phyloP scores from a whole-genome alignment of 2,888 invertebrate genomes.

The Phytoseiulus persimilis region DNA sequence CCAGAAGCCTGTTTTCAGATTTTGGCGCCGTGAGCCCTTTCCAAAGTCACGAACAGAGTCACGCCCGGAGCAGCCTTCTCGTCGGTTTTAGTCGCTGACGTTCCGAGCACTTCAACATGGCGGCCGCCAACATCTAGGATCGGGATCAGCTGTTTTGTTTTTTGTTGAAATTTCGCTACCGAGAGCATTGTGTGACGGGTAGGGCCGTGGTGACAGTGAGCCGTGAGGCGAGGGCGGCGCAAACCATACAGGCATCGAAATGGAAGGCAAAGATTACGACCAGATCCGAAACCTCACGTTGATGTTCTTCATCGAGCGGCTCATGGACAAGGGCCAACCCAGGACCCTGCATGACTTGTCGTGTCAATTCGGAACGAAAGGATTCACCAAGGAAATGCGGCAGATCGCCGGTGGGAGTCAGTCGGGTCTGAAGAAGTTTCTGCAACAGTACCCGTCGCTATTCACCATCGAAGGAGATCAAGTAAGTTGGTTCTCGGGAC shows the following conservation, averaged over 20 bases:
- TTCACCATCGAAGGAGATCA: constrained; percentile 85
- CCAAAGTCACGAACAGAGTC: constrained; percentile 32
- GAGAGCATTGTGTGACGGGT: constrained; percentile 17
- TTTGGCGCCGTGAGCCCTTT: constrained; percentile 25
- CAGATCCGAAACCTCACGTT: constrained; percentile 86
- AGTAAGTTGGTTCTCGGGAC: constrained; percentile 45
- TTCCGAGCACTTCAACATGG: constrained; percentile 32
- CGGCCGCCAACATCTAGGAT: constrained; percentile 38
- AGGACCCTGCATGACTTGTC: constrained; percentile 93
- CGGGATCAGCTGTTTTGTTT: constrained; percentile 38
- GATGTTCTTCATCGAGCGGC: constrained; percentile 93
- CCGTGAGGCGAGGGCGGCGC: constrained; percentile 27
- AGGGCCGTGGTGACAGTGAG: background rate
- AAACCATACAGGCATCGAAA: constrained; percentile 49
- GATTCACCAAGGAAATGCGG: constrained; percentile 83
- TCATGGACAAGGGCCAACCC: constrained; percentile 91
- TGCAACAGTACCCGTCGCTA: constrained; percentile 88
- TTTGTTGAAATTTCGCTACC: constrained; percentile 24
- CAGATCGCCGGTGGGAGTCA: constrained; percentile 71
- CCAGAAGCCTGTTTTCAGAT: constrained; percentile 16
- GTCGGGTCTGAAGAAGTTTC: constrained; percentile 90
- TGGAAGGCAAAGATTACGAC: constrained; percentile 91
- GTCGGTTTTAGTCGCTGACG: constrained; percentile 25
- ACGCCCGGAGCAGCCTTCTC: constrained; percentile 30
- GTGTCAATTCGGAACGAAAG: constrained; percentile 97